A percentile compares a stretch with the other conserved stretches of the same genome.
Conservation (phyloP, 2,797 vertebrate species). For the Gambelia wislizenii region DNA sequence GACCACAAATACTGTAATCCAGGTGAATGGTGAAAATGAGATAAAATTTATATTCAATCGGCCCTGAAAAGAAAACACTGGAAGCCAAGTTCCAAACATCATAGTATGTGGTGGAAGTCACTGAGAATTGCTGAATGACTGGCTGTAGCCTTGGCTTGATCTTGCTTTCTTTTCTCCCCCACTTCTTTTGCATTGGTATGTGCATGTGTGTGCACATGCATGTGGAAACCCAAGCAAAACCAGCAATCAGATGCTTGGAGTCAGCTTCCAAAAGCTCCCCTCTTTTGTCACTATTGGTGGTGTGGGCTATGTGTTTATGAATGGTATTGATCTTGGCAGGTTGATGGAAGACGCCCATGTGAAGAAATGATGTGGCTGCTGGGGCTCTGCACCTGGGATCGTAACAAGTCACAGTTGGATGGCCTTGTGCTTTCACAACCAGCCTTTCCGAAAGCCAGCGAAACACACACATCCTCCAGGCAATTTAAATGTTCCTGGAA, state of each 20-base stretch:
- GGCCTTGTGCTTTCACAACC: slow-evolving; percentile 69
- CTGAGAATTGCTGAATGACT: not conserved
- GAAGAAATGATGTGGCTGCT: slow-evolving; percentile 39
- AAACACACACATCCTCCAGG: slow-evolving; percentile 65
- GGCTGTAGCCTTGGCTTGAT: not conserved
- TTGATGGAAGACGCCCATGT: slow-evolving; percentile 57
- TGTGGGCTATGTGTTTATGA: slow-evolving; percentile 29
- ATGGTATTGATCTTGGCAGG: slow-evolving; percentile 51
- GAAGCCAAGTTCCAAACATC: not conserved
- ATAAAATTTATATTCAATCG: not conserved
- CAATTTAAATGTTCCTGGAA: slow-evolving; percentile 76
- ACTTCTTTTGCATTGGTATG: not conserved
- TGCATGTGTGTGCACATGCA: not conserved
- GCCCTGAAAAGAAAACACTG: not conserved
- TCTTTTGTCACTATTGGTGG: not conserved
- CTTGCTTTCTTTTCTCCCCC: slow-evolving; percentile 11
- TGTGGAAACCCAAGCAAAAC: slow-evolving; percentile 33
- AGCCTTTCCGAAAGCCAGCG: slow-evolving; percentile 64
- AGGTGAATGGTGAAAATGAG: not conserved
- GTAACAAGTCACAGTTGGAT: slow-evolving; percentile 67
- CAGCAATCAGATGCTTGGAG: not conserved
- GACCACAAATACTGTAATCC: not conserved
- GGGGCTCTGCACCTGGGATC: slow-evolving; percentile 56
- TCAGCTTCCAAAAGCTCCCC: slow-evolving; percentile 16
- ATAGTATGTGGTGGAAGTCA: not conserved